phyloP scores from a whole-genome alignment of 2,113 vertebrate species.

The Plestiodon gilberti region DNA sequence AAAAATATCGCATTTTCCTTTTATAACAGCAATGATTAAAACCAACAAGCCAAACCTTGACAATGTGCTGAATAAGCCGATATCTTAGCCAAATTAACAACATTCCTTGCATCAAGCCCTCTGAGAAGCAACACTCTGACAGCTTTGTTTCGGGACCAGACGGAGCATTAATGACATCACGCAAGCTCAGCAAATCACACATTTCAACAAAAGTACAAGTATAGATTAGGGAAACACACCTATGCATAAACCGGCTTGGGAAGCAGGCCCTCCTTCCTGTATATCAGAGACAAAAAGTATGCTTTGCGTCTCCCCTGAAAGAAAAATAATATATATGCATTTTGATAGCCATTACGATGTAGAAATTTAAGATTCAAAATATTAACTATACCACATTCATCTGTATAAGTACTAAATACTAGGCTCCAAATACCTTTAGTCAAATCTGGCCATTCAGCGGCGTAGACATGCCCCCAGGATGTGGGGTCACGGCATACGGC shows the following conservation, averaged over 20 bases:
- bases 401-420: background rate
- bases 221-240: slow-evolving; percentile 72
- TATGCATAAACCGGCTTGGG: slow-evolving; percentile 95
- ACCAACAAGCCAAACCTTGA: background rate
- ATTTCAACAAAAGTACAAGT: background rate
- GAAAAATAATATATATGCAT: slow-evolving; percentile 22
- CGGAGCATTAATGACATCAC: background rate
- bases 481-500: too few relatives aligned
- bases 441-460: too few relatives aligned
- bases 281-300: too few relatives aligned
- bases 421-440: background rate
- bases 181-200: background rate
- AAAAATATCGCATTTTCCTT: too few relatives aligned
- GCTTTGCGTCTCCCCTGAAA: slow-evolving; percentile 86
- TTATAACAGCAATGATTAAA: too few relatives aligned
- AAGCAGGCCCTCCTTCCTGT: slow-evolving; percentile 93
- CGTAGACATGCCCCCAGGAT: too few relatives aligned
- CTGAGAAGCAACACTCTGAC: background rate
- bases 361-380: background rate
- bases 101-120: background rate
- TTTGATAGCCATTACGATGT: slow-evolving; percentile 8
- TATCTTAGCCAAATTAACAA: background rate
- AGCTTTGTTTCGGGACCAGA: background rate
- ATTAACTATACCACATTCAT: background rate
- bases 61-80: background rate